Evolutionary conservation across 1,140 invertebrate genomes (phyloP).

Genomic region (Panonychus citri): DNA sequence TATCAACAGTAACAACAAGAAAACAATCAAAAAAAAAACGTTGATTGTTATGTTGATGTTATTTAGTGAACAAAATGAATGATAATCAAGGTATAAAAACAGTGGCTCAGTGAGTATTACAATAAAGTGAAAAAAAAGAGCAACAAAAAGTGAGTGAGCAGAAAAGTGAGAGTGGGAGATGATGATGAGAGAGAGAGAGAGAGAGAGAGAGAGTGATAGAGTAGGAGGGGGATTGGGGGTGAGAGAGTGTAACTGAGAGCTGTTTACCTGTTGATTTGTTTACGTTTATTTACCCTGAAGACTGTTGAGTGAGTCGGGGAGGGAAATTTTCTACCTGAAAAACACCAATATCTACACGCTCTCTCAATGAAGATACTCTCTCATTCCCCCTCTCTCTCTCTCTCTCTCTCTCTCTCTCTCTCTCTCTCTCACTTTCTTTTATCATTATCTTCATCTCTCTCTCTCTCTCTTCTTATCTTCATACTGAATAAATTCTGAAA

Average conservation of each 20-base stretch:
- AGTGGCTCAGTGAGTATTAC: too few species aligned
- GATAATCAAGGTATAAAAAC: too few species aligned
- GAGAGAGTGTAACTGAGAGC: not conserved
- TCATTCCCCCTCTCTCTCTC: not conserved
- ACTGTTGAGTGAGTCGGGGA: not conserved
- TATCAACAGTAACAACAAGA: too few species aligned
- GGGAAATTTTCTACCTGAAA: not conserved
- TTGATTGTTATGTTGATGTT: too few species aligned
- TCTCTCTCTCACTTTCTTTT: not conserved
- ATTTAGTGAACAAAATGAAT: too few species aligned
- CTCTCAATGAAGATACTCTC: not conserved
- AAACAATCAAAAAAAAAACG: too few species aligned
- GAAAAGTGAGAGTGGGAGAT: not conserved
- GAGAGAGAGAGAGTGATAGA: not conserved
- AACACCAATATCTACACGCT: not conserved
- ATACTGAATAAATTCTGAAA: not conserved
- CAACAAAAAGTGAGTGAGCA: not conserved
- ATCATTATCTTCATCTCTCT: not conserved
- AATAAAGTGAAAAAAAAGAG: not conserved
- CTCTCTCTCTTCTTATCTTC: not conserved
- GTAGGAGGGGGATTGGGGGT: not conserved
- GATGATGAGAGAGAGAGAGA: not conserved
- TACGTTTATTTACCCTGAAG: not conserved
- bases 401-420: not conserved
- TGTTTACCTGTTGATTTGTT: not conserved